Percentiles rank a stretch among this genome's conserved stretches.
These are phyloP conservation scores for Notiomystis cincta DNA, from an alignment of 2,113 vertebrate genomes.

Conservation along the genomic window DNA sequence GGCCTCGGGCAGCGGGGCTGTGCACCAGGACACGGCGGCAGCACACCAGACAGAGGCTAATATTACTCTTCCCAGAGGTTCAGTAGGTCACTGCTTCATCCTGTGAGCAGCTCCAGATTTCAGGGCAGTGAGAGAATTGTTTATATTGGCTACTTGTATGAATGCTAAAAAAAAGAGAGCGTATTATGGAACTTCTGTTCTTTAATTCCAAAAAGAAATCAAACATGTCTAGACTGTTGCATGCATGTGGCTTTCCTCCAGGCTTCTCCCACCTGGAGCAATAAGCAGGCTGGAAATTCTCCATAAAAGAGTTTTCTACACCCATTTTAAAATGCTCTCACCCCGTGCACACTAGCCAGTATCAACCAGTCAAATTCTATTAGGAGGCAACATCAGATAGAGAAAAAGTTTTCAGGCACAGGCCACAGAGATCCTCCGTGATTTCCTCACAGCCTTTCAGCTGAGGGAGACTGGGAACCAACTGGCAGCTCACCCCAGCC, in stretches of 20 bases:
- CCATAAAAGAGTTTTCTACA: conserved; percentile 38
- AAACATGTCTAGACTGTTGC: conserved; percentile 57
- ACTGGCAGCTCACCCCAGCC: background rate
- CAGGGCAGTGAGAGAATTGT: conserved; percentile 67
- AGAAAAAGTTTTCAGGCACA: background rate
- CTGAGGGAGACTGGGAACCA: background rate
- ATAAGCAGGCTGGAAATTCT: conserved; percentile 40
- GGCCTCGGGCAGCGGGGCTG: background rate
- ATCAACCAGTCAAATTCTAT: background rate
- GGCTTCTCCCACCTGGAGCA: conserved; percentile 63
- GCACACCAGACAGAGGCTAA: conserved; percentile 27
- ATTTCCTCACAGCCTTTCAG: background rate
- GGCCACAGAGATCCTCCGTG: background rate
- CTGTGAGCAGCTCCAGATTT: conserved; percentile 43
- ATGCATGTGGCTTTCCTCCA: conserved; percentile 57
- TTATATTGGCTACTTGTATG: conserved; percentile 57
- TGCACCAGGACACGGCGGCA: background rate
- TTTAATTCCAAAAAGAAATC: conserved; percentile 55
- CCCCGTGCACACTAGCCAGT: background rate
- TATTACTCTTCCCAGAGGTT: conserved; percentile 42
- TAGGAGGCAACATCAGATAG: background rate
- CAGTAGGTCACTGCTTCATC: conserved; percentile 51
- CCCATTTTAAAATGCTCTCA: conserved; percentile 1
- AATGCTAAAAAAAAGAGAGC: background rate
- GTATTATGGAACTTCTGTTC: conserved; percentile 59